Percentiles rank a stretch among this genome's conserved stretches.
Conservation (phyloP, 2,113 vertebrate species). For the Daboia siamensis region DNA sequence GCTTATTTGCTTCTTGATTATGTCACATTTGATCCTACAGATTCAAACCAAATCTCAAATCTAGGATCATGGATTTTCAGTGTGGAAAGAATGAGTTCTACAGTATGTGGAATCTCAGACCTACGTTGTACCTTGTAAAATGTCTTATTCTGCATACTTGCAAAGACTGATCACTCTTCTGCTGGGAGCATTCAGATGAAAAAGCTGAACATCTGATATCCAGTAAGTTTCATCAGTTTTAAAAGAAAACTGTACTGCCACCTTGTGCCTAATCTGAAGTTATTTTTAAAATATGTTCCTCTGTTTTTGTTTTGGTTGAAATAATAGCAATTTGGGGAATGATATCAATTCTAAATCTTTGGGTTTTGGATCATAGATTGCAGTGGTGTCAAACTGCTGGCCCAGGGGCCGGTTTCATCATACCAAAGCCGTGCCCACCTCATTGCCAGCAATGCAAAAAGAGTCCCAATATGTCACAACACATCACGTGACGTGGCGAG, state of each 20-base stretch:
- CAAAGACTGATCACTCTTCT: background rate
- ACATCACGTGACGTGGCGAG: too few species aligned
- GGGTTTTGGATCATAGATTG: background rate
- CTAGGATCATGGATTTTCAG: background rate
- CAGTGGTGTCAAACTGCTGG: too few species aligned
- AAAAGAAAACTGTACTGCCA: constrained; percentile 16
- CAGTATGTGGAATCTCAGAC: background rate
- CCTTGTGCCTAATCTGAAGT: background rate
- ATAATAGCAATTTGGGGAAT: background rate
- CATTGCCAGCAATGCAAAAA: too few species aligned
- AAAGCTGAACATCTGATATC: background rate
- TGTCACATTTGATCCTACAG: background rate
- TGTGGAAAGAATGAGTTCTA: background rate
- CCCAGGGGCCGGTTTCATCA: too few species aligned
- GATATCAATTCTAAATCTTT: background rate
- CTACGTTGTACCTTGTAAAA: background rate
- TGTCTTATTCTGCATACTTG: background rate
- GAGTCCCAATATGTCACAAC: too few species aligned
- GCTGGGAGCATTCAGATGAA: background rate
- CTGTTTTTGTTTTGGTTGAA: rapidly evolving
- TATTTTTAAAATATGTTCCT: constrained; percentile 16
- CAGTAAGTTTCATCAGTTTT: background rate
- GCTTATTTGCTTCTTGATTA: background rate
- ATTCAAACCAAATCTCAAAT: background rate
- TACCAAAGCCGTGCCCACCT: too few species aligned